phyloP scores from a whole-genome alignment of 2,113 vertebrate species.

The Phasianus colchicus region DNA sequence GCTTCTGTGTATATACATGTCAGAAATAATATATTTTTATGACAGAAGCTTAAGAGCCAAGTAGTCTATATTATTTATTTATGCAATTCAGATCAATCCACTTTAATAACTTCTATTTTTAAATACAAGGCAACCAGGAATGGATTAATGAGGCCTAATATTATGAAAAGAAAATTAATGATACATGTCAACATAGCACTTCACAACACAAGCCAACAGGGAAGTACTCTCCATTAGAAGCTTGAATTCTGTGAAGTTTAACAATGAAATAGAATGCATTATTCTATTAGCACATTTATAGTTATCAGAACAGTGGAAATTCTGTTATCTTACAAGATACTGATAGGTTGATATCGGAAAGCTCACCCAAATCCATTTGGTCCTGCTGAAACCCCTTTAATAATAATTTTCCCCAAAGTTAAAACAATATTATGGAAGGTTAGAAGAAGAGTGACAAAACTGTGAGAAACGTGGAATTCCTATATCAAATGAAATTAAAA shows the following conservation, averaged over 20 bases:
- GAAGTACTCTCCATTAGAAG: constrained; percentile 51
- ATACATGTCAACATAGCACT: constrained; percentile 60
- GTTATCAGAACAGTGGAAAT: constrained; percentile 47
- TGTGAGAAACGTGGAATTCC: constrained; percentile 30
- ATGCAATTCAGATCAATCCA: constrained; percentile 29
- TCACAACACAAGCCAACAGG: constrained; percentile 51
- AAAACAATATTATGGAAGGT: constrained; percentile 27
- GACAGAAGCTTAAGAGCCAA: neutral
- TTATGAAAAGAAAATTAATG: constrained; percentile 71
- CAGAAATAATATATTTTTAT: neutral
- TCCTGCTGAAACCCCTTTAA: constrained; percentile 29
- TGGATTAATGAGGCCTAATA: constrained; percentile 66
- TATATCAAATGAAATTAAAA: constrained; percentile 34
- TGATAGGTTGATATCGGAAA: constrained; percentile 12
- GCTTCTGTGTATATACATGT: neutral
- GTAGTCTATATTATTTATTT: constrained; percentile 33
- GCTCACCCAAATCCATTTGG: neutral
- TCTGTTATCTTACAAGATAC: constrained; percentile 30
- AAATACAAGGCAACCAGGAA: constrained; percentile 58
- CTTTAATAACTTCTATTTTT: constrained; percentile 52
- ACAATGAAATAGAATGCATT: constrained; percentile 55
- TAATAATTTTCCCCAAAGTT: constrained; percentile 27
- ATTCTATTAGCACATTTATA: constrained; percentile 67
- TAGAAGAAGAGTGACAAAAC: neutral
- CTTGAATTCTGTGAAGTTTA: constrained; percentile 48